phyloP scores from a whole-genome alignment of 2,797 vertebrate species.

The Xenentodon cancila region DNA sequence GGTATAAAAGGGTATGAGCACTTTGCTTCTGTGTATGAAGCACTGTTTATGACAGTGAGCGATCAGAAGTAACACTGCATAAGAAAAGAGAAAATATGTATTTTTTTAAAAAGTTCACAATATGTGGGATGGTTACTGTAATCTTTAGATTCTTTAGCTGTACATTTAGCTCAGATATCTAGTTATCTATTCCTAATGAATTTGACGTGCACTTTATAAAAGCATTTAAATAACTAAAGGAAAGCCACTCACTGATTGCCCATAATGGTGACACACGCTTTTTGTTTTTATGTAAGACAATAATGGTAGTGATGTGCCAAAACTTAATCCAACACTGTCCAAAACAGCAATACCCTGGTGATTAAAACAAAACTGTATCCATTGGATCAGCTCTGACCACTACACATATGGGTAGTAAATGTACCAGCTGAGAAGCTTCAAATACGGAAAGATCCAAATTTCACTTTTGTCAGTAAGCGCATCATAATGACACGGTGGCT shows the following conservation, averaged over 20 bases:
- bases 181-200: not conserved
- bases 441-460: too few relatives aligned
- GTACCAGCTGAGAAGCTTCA: too few relatives aligned
- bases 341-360: too few relatives aligned
- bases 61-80: not conserved
- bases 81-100: not conserved
- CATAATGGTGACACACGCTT: not conserved
- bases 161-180: constrained; percentile 1
- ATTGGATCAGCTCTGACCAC: too few relatives aligned
- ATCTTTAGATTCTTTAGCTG: not conserved
- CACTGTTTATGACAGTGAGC: not conserved
- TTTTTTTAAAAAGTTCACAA: not conserved
- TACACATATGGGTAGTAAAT: too few relatives aligned
- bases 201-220: not conserved
- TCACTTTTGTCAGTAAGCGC: too few relatives aligned
- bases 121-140: not conserved
- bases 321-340: too few relatives aligned
- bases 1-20: not conserved
- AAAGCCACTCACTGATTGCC: constrained; percentile 9
- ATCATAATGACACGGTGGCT: too few relatives aligned
- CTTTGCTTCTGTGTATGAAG: constrained; percentile 5
- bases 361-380: too few relatives aligned
- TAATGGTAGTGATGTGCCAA: not conserved
- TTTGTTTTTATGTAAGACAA: constrained; percentile 1
- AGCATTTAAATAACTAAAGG: constrained; percentile 1